These are phyloP conservation scores for Ennomos quercinarius DNA, from an alignment of 2,888 invertebrate genomes.

Conservation along the genomic window DNA sequence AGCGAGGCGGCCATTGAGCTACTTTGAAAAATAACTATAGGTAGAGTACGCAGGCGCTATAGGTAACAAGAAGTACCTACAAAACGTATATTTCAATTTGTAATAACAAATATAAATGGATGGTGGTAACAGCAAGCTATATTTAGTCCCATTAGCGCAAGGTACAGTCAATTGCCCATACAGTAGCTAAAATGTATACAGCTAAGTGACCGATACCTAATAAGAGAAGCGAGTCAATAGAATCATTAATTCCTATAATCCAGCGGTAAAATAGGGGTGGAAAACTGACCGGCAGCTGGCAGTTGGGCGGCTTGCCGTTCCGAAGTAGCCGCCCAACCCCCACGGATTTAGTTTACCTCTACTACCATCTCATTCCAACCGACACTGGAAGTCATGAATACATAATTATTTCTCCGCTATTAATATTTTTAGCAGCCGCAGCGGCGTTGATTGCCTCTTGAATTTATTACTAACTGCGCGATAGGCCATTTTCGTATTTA, in stretches of 20 bases:
- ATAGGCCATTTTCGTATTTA: slow-evolving; percentile 84
- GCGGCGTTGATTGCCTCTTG: slow-evolving; percentile 85
- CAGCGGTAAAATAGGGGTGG: slow-evolving; percentile 41
- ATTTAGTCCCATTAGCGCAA: background rate
- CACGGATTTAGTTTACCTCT: slow-evolving; percentile 61
- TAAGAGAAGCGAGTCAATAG: slow-evolving; percentile 29
- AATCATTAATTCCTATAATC: slow-evolving; percentile 43
- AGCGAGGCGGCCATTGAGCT: no score
- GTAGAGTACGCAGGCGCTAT: no score
- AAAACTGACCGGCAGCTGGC: slow-evolving; percentile 35
- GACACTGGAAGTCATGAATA: slow-evolving; percentile 78
- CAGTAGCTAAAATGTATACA: background rate
- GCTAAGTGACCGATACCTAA: background rate
- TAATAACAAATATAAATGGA: no score
- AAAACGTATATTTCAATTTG: no score
- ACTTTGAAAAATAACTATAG: no score
- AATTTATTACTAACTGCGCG: slow-evolving; percentile 82
- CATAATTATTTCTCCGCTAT: slow-evolving; percentile 83
- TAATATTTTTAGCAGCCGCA: slow-evolving; percentile 83
- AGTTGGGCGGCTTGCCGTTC: slow-evolving; percentile 30
- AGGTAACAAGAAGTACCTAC: no score
- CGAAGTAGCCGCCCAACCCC: slow-evolving; percentile 52
- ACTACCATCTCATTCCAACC: slow-evolving; percentile 44
- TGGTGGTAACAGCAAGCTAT: background rate
- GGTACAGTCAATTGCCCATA: background rate